Conservation (phyloP, 2,888 invertebrate genomes). For the Hofmannophila pseudospretella region DNA sequence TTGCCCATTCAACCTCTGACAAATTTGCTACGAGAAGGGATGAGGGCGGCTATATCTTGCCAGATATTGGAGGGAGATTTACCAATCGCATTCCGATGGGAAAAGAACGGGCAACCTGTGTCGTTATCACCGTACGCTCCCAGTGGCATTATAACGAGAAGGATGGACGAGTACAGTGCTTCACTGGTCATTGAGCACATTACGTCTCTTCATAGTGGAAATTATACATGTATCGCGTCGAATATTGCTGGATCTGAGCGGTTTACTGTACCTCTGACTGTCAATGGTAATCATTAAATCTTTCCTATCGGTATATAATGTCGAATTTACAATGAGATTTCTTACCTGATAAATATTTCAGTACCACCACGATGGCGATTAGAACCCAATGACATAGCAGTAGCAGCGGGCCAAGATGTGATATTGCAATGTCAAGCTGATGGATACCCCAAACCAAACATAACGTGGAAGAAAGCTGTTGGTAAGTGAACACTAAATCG, state of each 20-base stretch:
- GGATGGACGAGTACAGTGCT: slow-evolving; percentile 91
- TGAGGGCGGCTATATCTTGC: slow-evolving; percentile 93
- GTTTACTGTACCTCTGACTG: slow-evolving; percentile 87
- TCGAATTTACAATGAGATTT: not conserved
- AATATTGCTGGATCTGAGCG: slow-evolving; percentile 90
- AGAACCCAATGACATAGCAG: slow-evolving; percentile 90
- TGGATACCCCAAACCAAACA: slow-evolving; percentile 92
- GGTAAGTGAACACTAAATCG: slow-evolving; percentile 70
- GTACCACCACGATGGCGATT: slow-evolving; percentile 94
- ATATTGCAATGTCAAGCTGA: slow-evolving; percentile 93
- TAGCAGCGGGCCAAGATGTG: slow-evolving; percentile 89
- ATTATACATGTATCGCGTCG: slow-evolving; percentile 94
- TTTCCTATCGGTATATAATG: too few species aligned
- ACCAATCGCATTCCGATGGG: slow-evolving; percentile 94
- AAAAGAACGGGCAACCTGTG: slow-evolving; percentile 89
- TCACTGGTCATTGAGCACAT: slow-evolving; percentile 92
- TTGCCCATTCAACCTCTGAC: slow-evolving; percentile 90
- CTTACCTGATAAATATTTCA: slow-evolving; percentile 35
- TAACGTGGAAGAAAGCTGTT: slow-evolving; percentile 93
- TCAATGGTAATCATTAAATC: slow-evolving; percentile 81
- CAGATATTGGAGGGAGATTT: slow-evolving; percentile 95
- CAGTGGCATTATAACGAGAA: slow-evolving; percentile 65
- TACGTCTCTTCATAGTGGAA: slow-evolving; percentile 90
- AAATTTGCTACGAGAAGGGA: slow-evolving; percentile 87
- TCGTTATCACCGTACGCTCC: slow-evolving; percentile 78